Percentiles rank a stretch among this genome's conserved stretches.
Conservation (phyloP, 2,888 invertebrate genomes). For the Chironomus tentans region DNA sequence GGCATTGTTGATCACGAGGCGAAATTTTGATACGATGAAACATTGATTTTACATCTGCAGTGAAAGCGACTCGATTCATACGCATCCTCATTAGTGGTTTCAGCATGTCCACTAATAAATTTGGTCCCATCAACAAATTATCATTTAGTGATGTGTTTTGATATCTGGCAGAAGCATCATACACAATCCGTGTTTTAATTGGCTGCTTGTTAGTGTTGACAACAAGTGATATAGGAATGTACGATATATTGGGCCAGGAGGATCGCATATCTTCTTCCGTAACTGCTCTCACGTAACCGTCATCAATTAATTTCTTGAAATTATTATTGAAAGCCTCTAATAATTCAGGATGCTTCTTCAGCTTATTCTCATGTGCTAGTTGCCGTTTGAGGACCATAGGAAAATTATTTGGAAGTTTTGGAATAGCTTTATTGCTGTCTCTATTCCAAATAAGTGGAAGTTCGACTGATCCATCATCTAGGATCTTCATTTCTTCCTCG, state of each 20-base stretch:
- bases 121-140: slow-evolving; percentile 34
- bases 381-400: slow-evolving; percentile 29
- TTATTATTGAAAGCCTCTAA: slow-evolving; percentile 28
- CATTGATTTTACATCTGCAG: slow-evolving; percentile 33
- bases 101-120: slow-evolving; percentile 33
- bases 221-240: slow-evolving; percentile 33
- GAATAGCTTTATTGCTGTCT: neutral
- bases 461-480: neutral
- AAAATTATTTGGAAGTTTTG: slow-evolving; percentile 30
- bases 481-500: slow-evolving; percentile 28
- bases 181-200: slow-evolving; percentile 32
- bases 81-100: slow-evolving; percentile 37
- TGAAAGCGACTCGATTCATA: slow-evolving; percentile 34
- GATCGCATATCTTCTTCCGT: slow-evolving; percentile 28
- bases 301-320: slow-evolving; percentile 29
- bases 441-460: slow-evolving; percentile 31
- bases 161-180: slow-evolving; percentile 34
- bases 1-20: slow-evolving; percentile 32
- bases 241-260: slow-evolving; percentile 30
- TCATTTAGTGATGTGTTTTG: slow-evolving; percentile 33
- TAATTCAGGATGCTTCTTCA: slow-evolving; percentile 28
- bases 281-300: slow-evolving; percentile 30
- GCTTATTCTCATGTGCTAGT: slow-evolving; percentile 30
- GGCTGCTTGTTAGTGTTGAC: slow-evolving; percentile 30
- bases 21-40: slow-evolving; percentile 33